Conservation (phyloP, 2,113 vertebrate species). For the Rattus norvegicus region DNA sequence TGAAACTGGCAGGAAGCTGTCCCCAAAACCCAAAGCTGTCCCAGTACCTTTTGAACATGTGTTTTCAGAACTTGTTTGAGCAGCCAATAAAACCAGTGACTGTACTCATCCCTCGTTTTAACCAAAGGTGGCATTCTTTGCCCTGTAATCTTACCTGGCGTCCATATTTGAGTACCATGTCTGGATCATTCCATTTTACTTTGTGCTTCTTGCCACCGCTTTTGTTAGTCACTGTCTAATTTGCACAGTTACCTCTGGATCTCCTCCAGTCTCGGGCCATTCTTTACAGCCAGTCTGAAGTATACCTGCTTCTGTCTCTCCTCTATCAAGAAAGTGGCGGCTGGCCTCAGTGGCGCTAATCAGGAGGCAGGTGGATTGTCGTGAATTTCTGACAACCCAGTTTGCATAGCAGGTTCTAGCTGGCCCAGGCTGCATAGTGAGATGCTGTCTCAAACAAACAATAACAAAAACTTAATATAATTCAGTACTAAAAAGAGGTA, state of each 20-base stretch:
- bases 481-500: background rate
- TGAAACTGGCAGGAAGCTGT: background rate
- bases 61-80: slow-evolving; percentile 52
- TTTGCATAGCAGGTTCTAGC: background rate
- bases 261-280: background rate
- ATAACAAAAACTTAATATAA: background rate
- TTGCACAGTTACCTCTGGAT: background rate
- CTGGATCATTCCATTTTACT: background rate
- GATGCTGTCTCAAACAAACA: background rate
- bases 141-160: background rate
- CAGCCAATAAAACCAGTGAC: slow-evolving; percentile 62
- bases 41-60: slow-evolving; percentile 9
- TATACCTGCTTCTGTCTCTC: background rate
- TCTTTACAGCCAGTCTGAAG: background rate
- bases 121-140: slow-evolving; percentile 36
- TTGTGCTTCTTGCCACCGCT: background rate
- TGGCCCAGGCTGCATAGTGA: background rate
- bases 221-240: background rate
- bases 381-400: background rate
- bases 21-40: background rate
- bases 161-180: background rate
- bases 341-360: no score
- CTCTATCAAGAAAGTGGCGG: background rate
- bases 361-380: background rate
- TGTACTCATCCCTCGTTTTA: slow-evolving; percentile 30